Conservation (phyloP, 2,113 vertebrate species). For the Protobothrops flavoviridis region DNA sequence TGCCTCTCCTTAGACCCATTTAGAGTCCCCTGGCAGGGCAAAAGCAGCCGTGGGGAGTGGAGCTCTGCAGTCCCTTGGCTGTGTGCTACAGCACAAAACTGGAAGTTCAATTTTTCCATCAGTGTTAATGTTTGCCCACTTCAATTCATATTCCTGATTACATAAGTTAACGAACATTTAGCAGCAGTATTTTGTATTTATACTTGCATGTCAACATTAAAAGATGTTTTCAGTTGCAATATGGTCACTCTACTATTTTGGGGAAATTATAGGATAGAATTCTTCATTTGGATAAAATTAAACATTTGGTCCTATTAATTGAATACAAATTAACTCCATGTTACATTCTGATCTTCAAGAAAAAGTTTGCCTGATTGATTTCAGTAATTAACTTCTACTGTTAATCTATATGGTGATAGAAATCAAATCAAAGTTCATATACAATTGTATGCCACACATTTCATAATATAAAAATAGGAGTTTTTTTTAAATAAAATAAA, state of each 20-base stretch:
- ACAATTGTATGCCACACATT: not conserved
- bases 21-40: no score
- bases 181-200: not conserved
- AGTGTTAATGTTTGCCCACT: not conserved
- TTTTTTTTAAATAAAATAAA: no score
- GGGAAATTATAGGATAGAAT: not conserved
- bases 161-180: not conserved
- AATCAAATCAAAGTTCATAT: not conserved
- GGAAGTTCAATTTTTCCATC: no score
- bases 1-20: no score
- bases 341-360: not conserved
- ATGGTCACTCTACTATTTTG: not conserved
- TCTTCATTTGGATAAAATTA: not conserved
- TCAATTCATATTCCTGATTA: not conserved
- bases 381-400: not conserved
- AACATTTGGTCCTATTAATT: not conserved
- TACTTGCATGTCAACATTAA: not conserved
- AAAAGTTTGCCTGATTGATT: not conserved
- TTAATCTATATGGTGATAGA: not conserved
- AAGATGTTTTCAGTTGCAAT: not conserved
- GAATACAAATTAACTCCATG: not conserved
- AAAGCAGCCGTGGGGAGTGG: no score
- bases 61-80: no score
- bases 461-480: not conserved
- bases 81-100: no score